phyloP scores from a whole-genome alignment of 2,113 vertebrate species.

The Elanus axillaris region DNA sequence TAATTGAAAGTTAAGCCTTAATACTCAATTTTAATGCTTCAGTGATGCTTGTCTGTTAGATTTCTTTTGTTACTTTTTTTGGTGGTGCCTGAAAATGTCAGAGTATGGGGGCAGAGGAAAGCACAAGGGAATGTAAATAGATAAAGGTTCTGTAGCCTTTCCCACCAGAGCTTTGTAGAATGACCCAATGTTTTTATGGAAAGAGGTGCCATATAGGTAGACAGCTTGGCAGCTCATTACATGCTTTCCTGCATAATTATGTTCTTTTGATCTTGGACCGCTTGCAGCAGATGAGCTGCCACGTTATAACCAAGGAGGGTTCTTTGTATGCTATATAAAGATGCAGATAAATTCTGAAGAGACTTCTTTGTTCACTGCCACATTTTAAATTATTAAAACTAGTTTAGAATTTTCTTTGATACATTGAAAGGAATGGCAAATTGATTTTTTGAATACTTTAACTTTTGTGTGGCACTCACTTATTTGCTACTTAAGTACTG shows the following conservation, averaged over 20 bases:
- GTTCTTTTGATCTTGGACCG: neutral
- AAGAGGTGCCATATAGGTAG: neutral
- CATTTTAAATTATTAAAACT: neutral
- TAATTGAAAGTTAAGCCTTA: neutral
- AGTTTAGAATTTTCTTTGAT: neutral
- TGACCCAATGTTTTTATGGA: neutral
- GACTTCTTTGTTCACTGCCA: neutral
- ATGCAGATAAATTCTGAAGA: neutral
- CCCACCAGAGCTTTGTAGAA: neutral
- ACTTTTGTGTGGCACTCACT: neutral
- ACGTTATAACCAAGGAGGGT: neutral
- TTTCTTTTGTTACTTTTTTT: neutral
- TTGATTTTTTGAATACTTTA: neutral
- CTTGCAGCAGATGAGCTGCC: neutral
- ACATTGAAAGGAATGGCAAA: neutral
- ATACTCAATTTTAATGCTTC: neutral
- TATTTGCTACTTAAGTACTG: neutral
- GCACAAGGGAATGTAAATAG: neutral
- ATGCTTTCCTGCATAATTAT: accelerated
- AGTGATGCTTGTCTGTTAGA: neutral
- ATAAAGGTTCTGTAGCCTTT: neutral
- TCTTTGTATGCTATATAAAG: neutral
- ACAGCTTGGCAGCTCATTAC: neutral
- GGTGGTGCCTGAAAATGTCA: neutral
- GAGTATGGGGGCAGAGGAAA: neutral